Conservation (phyloP, 2,113 vertebrate species). For the Columbina picui region DNA sequence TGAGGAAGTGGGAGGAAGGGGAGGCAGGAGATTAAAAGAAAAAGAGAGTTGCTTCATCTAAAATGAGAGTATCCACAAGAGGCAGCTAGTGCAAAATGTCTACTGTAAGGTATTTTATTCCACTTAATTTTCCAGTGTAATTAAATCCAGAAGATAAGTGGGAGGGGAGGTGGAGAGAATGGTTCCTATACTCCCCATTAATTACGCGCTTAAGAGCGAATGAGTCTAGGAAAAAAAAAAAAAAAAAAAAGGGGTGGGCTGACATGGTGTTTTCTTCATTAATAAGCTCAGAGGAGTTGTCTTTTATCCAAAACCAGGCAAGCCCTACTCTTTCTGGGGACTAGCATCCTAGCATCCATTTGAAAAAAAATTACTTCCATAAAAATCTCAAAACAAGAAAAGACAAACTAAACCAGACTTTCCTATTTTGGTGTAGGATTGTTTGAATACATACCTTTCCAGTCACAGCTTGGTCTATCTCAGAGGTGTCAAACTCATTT, state of each 20-base stretch:
- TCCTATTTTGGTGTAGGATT: neutral
- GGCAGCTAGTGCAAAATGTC: conserved; percentile 20
- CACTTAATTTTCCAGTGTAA: conserved; percentile 43
- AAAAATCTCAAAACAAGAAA: neutral
- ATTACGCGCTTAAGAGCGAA: conserved; percentile 9
- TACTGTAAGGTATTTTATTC: conserved; percentile 21
- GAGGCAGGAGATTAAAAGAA: neutral
- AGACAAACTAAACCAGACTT: neutral
- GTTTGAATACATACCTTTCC: neutral
- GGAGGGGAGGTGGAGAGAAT: neutral
- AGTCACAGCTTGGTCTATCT: neutral
- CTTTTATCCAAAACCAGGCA: neutral
- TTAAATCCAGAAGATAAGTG: conserved; percentile 42
- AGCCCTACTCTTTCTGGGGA: neutral
- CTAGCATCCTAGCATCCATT: neutral
- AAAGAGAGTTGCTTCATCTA: neutral
- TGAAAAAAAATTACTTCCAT: neutral
- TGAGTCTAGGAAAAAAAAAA: neutral
- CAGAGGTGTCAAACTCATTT: too few relatives aligned
- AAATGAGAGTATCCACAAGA: conserved; percentile 12
- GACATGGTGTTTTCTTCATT: neutral
- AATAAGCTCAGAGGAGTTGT: neutral
- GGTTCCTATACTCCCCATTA: conserved; percentile 2
- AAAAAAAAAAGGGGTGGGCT: neutral
- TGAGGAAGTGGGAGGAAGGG: neutral